Base-by-base conservation (phyloP, 2,113 vertebrate species). In the Centropristis striata region DNA sequence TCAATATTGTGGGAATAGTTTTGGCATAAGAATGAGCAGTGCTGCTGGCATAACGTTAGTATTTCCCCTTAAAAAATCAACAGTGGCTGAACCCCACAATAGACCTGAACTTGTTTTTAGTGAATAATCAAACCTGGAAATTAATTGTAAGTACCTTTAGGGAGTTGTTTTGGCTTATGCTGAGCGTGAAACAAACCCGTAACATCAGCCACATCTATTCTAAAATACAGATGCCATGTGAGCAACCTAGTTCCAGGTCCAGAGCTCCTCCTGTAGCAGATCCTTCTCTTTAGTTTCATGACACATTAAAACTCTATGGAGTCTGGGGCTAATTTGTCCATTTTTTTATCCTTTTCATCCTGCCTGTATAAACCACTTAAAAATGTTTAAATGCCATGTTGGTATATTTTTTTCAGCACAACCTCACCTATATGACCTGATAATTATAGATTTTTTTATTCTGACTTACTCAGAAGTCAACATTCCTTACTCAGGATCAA, bases 291-390 rank as follows among this genome's bases (percentile, higher is more conserved):
- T 32, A 50, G 42, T 65, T 80, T 65, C 23, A 76, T 69, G 55
- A 88, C 44, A 21, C 65, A 78, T 74, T 47, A 80, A 61, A 44
- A 76, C 5, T n/a, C n/a, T n/a, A n/a, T n/a, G n/a, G n/a, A n/a
- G n/a, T n/a, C n/a, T n/a, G n/a, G n/a, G n/a, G n/a, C n/a, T n/a
- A n/a, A n/a, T n/a, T n/a, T n/a, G n/a, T n/a, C n/a, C n/a, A n/a
- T n/a, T n/a, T n/a, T n/a, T n/a, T n/a, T n/a, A n/a, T n/a, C n/a
- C n/a, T n/a, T n/a, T n/a, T n/a, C n/a, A n/a, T n/a, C n/a, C n/a
- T n/a, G n/a, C n/a, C n/a, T n/a, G n/a, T n/a, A n/a, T n/a, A n/a
- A n/a, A n/a, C n/a, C n/a, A n/a, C n/a, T n/a, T n/a, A n/a, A n/a
- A n/a, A n/a, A n/a, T n/a, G n/a, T n/a, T n/a, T n/a, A n/a, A n/a